Conservation (phyloP, 2,113 vertebrate genomes). For the Macaca nemestrina region DNA sequence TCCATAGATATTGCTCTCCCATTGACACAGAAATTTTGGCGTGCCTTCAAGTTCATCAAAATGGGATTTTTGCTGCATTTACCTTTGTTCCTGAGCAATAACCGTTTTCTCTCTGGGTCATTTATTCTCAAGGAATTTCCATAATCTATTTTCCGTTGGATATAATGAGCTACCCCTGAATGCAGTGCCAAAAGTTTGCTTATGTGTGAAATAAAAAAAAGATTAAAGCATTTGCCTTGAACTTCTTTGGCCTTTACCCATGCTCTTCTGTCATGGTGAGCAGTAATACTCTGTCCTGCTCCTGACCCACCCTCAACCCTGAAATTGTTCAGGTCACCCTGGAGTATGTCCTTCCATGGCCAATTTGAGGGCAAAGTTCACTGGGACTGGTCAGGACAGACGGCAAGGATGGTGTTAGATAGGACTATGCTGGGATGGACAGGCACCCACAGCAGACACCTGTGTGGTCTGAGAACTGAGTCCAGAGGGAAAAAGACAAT, state of each 20-base stretch:
- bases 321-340: background rate
- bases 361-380: background rate
- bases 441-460: background rate
- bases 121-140: constrained; percentile 16
- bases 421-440: too few species aligned
- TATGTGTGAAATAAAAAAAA: background rate
- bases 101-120: background rate
- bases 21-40: background rate
- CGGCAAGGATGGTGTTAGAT: rapidly evolving
- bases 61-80: constrained; percentile 3
- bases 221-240: background rate
- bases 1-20: background rate
- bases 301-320: background rate
- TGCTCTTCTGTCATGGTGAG: too few species aligned
- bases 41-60: constrained; percentile 33
- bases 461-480: background rate
- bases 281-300: too few species aligned
- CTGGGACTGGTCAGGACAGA: background rate
- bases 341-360: background rate
- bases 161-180: background rate
- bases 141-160: background rate
- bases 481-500: background rate
- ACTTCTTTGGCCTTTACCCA: rapidly evolving
- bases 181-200: background rate
- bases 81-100: background rate